Percentiles rank a stretch among this genome's conserved stretches.
Conservation (phyloP, 2,797 vertebrate species). For the Diplodus puntazzo region DNA sequence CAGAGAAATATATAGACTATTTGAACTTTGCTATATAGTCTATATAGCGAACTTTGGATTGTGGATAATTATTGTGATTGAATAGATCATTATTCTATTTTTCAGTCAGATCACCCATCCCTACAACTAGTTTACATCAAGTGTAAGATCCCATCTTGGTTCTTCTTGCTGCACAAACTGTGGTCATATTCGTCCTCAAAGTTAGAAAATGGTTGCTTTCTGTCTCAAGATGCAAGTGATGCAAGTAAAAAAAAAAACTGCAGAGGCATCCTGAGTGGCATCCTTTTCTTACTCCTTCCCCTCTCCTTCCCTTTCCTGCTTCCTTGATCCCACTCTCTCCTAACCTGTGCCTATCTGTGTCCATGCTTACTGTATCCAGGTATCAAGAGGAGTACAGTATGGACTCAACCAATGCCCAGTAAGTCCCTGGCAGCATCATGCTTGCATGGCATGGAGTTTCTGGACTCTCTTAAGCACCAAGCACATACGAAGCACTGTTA, state of each 20-base stretch:
- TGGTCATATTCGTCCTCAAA: constrained; percentile 13
- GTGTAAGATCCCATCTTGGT: neutral
- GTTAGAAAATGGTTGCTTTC: constrained; percentile 25
- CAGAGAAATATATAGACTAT: no score
- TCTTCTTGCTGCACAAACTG: constrained; percentile 31
- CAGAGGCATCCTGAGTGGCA: constrained; percentile 31
- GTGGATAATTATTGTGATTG: no score
- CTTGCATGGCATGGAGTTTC: constrained; percentile 81
- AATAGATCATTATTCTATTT: no score
- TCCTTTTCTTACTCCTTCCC: constrained; percentile 41
- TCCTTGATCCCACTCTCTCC: constrained; percentile 36
- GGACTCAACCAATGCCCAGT: constrained; percentile 90
- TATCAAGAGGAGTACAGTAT: constrained; percentile 90
- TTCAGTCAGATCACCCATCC: no score
- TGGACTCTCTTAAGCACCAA: constrained; percentile 28
- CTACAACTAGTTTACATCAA: no score
- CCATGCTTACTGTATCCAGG: constrained; percentile 82
- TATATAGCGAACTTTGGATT: no score
- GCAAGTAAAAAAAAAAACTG: constrained; percentile 13
- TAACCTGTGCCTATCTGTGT: constrained; percentile 80
- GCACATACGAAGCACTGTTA: constrained; percentile 29
- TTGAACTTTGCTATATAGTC: no score
- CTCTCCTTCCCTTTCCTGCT: constrained; percentile 45
- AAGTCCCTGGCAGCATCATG: constrained; percentile 84
- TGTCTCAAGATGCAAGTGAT: constrained; percentile 44